These are phyloP conservation scores for Melikaiella ostensackeni DNA, from an alignment of 2,888 invertebrate species.

Conservation along the genomic window DNA sequence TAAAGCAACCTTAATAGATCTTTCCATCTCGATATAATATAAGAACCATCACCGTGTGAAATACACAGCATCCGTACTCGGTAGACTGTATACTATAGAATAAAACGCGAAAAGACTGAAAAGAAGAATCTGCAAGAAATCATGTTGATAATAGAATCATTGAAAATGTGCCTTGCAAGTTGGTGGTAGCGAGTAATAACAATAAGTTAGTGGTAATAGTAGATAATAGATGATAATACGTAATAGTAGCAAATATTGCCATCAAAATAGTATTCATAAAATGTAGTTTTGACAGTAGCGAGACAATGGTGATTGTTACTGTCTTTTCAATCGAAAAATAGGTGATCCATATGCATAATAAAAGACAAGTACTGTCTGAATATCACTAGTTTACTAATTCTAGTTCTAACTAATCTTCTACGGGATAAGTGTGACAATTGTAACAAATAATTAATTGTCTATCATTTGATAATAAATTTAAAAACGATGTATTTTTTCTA, in stretches of 20 bases:
- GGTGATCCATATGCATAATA: background rate
- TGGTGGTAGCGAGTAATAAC: constrained; percentile 46
- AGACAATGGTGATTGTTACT: background rate
- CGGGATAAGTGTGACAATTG: constrained; percentile 34
- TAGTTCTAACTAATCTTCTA: constrained; percentile 30
- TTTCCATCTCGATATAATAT: background rate
- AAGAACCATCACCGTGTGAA: background rate
- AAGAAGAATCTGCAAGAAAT: constrained; percentile 70
- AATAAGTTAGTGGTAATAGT: constrained; percentile 45
- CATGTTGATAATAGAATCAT: constrained; percentile 52
- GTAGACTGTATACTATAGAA: constrained; percentile 72
- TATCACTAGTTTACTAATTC: constrained; percentile 37
- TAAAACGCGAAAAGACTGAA: constrained; percentile 74
- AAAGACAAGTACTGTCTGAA: constrained; percentile 37
- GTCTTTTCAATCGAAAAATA: background rate
- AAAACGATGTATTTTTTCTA: constrained; percentile 4
- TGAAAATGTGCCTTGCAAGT: constrained; percentile 51
- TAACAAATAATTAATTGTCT: constrained; percentile 5
- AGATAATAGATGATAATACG: background rate
- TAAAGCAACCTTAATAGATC: constrained; percentile 3
- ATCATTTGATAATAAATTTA: constrained; percentile 5
- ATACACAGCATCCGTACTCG: constrained; percentile 70
- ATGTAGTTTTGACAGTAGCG: background rate
- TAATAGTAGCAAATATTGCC: constrained; percentile 21
- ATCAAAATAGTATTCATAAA: background rate